These are phyloP conservation scores for Allygus modestus DNA, from an alignment of 2,888 invertebrate genomes.

Conservation along the genomic window DNA sequence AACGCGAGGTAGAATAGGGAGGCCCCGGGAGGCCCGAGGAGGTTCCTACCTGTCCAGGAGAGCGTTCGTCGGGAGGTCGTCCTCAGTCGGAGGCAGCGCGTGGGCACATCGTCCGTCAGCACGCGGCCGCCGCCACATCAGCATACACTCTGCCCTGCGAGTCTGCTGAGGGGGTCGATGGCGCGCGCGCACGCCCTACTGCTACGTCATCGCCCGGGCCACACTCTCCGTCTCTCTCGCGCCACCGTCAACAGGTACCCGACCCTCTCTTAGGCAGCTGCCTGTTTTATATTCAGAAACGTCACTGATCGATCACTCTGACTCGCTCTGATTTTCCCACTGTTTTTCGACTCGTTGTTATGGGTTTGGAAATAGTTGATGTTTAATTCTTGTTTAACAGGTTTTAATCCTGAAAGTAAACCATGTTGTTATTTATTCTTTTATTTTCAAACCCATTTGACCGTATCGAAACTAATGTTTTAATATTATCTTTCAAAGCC, in stretches of 20 bases:
- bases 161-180: constrained; percentile 3
- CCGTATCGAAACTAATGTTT: too few relatives aligned
- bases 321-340: not conserved
- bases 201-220: constrained; percentile 14
- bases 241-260: not conserved
- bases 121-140: constrained; percentile 32
- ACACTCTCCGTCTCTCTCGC: not conserved
- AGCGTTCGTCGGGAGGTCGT: not conserved
- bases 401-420: too few relatives aligned
- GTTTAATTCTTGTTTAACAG: too few relatives aligned
- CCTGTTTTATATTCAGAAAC: constrained; percentile 12
- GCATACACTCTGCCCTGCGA: constrained; percentile 22
- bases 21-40: not conserved
- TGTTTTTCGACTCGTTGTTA: not conserved
- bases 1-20: not conserved
- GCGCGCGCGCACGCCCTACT: not conserved
- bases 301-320: not conserved
- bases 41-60: constrained; percentile 23
- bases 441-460: too few relatives aligned
- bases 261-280: constrained; percentile 2
- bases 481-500: too few relatives aligned
- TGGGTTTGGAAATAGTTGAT: too few relatives aligned
- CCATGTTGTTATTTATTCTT: too few relatives aligned
- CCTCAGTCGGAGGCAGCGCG: not conserved
- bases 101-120: not conserved